Conservation (phyloP, 2,797 vertebrate genomes). For the Coreius guichenoti region DNA sequence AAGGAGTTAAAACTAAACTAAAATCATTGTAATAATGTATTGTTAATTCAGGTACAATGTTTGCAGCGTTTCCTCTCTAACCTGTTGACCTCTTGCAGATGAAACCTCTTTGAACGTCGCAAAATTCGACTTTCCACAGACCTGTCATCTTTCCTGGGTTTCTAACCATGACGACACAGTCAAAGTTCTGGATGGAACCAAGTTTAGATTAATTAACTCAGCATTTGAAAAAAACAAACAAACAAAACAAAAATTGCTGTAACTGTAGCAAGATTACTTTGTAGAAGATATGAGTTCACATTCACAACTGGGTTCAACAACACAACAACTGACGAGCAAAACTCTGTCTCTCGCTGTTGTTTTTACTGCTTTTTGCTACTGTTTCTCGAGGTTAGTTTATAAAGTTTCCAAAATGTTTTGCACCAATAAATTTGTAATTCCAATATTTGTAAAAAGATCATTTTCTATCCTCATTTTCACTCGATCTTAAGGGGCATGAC, state of each 20-base stretch:
- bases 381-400: background rate
- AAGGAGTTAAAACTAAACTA: background rate
- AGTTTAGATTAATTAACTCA: background rate
- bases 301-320: background rate
- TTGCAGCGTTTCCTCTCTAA: conserved; percentile 60
- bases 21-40: background rate
- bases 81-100: conserved; percentile 88
- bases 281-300: background rate
- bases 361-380: background rate
- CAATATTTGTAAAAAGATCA: background rate
- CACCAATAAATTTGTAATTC: background rate
- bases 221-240: background rate
- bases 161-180: conserved; percentile 86
- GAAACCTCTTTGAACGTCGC: conserved; percentile 79
- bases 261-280: background rate
- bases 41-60: background rate
- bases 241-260: background rate
- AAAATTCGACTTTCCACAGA: conserved; percentile 86
- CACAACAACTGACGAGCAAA: too few relatives aligned
- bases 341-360: background rate
- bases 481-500: background rate
- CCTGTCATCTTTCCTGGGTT: conserved; percentile 72
- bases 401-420: background rate
- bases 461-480: background rate
- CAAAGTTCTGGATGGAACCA: conserved; percentile 63